A percentile compares a stretch with the other conserved stretches of the same genome.
Conservation (phyloP, 2,888 invertebrate genomes). For the Oscheius sp. region DNA sequence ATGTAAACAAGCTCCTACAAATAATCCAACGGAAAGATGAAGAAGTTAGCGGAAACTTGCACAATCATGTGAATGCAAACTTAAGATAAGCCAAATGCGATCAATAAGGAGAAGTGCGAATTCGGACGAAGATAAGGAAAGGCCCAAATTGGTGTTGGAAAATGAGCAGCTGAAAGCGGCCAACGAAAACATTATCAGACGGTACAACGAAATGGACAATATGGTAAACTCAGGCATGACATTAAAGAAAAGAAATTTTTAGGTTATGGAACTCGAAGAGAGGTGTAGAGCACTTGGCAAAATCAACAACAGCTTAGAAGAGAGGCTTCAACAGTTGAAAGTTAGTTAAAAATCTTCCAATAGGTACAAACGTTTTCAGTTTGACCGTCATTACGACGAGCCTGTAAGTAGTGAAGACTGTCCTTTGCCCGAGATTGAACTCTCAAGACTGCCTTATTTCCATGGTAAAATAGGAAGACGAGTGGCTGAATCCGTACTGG, state of each 20-base stretch:
- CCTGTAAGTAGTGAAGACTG: constrained; percentile 10
- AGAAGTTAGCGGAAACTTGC: constrained; percentile 2
- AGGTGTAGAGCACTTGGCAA: background rate
- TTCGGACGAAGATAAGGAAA: constrained; percentile 2
- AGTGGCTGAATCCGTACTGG: constrained; percentile 1
- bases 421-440: constrained; percentile 5
- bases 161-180: constrained; percentile 28
- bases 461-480: constrained; percentile 22
- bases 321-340: constrained; percentile 9
- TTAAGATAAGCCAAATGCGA: constrained; percentile 21
- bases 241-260: background rate
- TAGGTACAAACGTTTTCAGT: constrained; percentile 3
- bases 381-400: constrained; percentile 30
- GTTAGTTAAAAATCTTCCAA: background rate
- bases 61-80: background rate
- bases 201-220: constrained; percentile 32
- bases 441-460: constrained; percentile 12
- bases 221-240: background rate
- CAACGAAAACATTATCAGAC: constrained; percentile 23
- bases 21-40: constrained; percentile 23
- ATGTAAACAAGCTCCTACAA: constrained; percentile 30
- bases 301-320: constrained; percentile 13
- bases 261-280: constrained; percentile 28
- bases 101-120: background rate
- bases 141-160: background rate